phyloP scores from a whole-genome alignment of 1,140 invertebrate species.

The Doryteuthis pealeii region DNA sequence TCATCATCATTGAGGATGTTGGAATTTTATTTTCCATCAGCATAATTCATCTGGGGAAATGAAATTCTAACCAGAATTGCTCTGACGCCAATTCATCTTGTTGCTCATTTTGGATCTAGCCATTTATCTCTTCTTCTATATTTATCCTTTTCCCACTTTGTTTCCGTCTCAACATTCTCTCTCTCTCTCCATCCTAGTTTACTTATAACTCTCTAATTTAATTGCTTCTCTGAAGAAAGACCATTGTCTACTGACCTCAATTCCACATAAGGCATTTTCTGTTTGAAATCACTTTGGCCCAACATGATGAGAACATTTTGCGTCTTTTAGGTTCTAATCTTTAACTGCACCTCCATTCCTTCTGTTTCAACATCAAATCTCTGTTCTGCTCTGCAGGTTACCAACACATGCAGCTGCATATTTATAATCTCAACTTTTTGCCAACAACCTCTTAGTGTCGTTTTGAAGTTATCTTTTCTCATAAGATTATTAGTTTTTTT shows the following conservation, averaged over 20 bases:
- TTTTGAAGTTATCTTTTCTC: conserved; percentile 74
- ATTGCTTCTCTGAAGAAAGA: too few relatives aligned
- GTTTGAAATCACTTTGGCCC: neutral
- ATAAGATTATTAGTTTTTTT: conserved; percentile 29
- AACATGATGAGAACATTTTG: conserved; percentile 7
- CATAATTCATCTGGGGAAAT: too few relatives aligned
- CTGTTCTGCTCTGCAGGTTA: neutral
- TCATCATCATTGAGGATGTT: too few relatives aligned
- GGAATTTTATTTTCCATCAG: too few relatives aligned
- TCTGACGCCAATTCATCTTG: too few relatives aligned
- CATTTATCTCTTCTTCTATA: conserved; percentile 11
- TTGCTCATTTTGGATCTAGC: neutral
- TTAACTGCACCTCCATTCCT: conserved; percentile 1
- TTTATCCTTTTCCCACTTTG: conserved; percentile 13
- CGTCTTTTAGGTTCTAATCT: conserved; percentile 18
- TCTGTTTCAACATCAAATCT: neutral
- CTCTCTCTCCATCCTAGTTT: neutral
- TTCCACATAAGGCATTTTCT: neutral
- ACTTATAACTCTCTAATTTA: too few relatives aligned
- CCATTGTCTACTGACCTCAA: too few relatives aligned
- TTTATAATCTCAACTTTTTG: conserved; percentile 63
- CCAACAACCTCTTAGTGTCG: conserved; percentile 62
- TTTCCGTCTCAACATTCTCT: neutral
- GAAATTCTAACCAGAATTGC: too few relatives aligned
- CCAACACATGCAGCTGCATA: neutral